Conservation (phyloP, 2,113 vertebrate species). For the Bubo scandiacus region DNA sequence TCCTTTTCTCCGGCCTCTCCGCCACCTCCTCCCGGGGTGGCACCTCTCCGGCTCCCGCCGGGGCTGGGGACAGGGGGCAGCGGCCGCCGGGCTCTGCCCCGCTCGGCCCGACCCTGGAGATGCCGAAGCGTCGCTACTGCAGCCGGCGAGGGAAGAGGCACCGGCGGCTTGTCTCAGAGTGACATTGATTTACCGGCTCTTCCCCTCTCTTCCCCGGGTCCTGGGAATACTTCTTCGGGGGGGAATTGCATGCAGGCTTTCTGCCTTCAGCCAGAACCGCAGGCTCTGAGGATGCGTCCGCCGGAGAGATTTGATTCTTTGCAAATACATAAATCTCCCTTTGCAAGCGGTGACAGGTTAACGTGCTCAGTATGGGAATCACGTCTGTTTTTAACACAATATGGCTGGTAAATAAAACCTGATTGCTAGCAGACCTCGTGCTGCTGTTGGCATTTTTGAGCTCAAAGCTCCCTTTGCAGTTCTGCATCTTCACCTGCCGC, state of each 20-base stretch:
- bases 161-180: not conserved
- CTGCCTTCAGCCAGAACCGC: not conserved
- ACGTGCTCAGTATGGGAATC: conserved; percentile 33
- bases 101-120: not conserved
- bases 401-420: conserved; percentile 67
- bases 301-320: not conserved
- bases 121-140: not conserved
- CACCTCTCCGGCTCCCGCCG: not conserved
- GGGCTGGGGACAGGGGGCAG: not conserved
- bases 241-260: not conserved
- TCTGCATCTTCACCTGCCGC: conserved; percentile 59
- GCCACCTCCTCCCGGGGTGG: not conserved
- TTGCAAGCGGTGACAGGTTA: not conserved
- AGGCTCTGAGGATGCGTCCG: not conserved
- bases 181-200: not conserved
- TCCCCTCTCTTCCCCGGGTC: not conserved
- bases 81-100: not conserved
- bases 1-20: not conserved
- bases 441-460: not conserved
- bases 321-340: not conserved
- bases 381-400: conserved; percentile 57
- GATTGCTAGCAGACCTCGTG: conserved; percentile 2
- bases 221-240: not conserved
- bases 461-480: not conserved
- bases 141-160: not conserved